phyloP scores from a whole-genome alignment of 2,113 vertebrate genomes.

The Hystrix cristata region DNA sequence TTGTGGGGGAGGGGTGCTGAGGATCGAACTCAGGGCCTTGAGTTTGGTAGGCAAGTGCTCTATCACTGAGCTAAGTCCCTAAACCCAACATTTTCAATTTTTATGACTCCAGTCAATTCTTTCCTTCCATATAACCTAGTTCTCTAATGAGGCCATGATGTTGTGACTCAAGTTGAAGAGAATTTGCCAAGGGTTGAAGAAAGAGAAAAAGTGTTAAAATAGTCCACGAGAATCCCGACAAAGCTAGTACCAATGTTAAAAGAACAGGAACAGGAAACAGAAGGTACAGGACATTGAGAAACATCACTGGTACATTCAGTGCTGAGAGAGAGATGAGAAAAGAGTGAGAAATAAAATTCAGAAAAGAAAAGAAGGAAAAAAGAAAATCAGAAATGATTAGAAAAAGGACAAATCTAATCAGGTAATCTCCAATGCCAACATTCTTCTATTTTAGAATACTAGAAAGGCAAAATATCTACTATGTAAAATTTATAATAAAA shows the following conservation, averaged over 20 bases:
- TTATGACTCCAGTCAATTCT: background rate
- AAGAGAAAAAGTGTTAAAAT: background rate
- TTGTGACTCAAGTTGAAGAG: background rate
- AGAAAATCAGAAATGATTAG: background rate
- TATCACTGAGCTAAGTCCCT: too few species aligned
- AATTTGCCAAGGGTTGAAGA: background rate
- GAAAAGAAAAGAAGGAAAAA: background rate
- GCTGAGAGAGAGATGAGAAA: background rate
- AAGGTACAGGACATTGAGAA: background rate
- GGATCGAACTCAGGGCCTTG: too few species aligned
- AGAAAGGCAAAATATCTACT: background rate
- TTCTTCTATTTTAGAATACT: background rate
- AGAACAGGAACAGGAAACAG: background rate
- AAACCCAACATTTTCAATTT: background rate
- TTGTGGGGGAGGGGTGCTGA: too few species aligned
- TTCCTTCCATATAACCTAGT: background rate
- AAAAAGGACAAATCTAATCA: background rate
- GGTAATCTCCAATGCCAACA: background rate
- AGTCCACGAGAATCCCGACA: background rate
- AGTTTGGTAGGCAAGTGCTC: too few species aligned
- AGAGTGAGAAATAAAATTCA: too few species aligned
- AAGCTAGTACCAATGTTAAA: background rate
- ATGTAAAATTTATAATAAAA: background rate
- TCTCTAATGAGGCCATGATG: background rate
- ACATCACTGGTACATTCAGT: background rate